phyloP scores from a whole-genome alignment of 2,113 vertebrate genomes.

The Sterrhoptilus dennistouni region DNA sequence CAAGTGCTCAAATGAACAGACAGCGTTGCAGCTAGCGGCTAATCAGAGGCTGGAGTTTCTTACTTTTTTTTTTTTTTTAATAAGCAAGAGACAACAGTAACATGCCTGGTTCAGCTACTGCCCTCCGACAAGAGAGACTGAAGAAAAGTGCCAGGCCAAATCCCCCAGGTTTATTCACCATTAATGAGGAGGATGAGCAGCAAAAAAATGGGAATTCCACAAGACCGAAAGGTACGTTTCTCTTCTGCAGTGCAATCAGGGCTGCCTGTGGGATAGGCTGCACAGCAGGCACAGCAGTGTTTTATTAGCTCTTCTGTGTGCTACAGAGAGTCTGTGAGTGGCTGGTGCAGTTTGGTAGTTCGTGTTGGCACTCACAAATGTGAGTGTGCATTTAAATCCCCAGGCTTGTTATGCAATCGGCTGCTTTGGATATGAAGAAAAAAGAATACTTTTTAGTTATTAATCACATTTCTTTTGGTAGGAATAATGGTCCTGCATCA shows the following conservation, averaged over 20 bases:
- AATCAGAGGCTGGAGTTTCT: conserved; percentile 61
- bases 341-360: background rate
- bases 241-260: background rate
- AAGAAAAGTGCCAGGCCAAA: conserved; percentile 82
- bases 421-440: background rate
- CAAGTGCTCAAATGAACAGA: conserved; percentile 74
- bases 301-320: background rate
- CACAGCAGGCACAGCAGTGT: background rate
- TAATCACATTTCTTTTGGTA: background rate
- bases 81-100: conserved; percentile 62
- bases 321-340: background rate
- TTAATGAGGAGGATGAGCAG: conserved; percentile 95
- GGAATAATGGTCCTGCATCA: background rate
- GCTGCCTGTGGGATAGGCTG: background rate
- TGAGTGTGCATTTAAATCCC: background rate
- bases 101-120: conserved; percentile 74
- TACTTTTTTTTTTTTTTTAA: conserved; percentile 36
- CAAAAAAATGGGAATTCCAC: conserved; percentile 78
- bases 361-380: background rate
- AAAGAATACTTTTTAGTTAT: background rate
- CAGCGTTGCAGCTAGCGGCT: conserved; percentile 73
- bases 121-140: conserved; percentile 77
- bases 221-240: conserved; percentile 80
- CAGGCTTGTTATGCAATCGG: background rate
- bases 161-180: conserved; percentile 88